A percentile compares a stretch with the other conserved stretches of the same genome.
These are phyloP conservation scores for Andrena dorsata DNA, from an alignment of 2,888 invertebrate genomes.

Conservation along the genomic window DNA sequence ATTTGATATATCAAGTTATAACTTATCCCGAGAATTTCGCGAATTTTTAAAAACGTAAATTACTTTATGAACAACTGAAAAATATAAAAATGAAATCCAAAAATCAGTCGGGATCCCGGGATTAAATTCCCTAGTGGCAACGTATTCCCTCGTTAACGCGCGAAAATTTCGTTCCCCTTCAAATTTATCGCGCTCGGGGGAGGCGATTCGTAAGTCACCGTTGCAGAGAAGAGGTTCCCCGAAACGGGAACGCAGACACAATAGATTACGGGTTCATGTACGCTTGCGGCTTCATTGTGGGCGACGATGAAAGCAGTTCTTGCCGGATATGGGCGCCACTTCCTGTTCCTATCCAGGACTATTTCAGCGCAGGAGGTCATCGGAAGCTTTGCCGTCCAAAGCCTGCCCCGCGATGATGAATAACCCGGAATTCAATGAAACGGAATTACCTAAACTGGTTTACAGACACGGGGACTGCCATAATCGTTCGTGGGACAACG, in stretches of 20 bases:
- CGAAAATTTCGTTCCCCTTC: constrained; percentile 40
- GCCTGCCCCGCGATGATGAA: constrained; percentile 23
- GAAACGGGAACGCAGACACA: constrained; percentile 68
- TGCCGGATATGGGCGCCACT: constrained; percentile 72
- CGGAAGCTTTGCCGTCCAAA: constrained; percentile 39
- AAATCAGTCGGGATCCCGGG: too few species aligned
- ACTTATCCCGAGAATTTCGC: too few species aligned
- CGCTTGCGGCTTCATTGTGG: constrained; percentile 69
- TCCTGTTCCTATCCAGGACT: constrained; percentile 62
- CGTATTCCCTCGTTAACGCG: constrained; percentile 23
- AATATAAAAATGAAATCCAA: too few species aligned
- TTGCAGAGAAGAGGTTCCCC: constrained; percentile 55
- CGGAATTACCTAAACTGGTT: constrained; percentile 35
- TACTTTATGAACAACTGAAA: too few species aligned
- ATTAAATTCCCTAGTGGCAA: too few species aligned
- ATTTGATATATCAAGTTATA: too few species aligned
- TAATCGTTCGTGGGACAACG: constrained; percentile 22
- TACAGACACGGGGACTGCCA: constrained; percentile 12
- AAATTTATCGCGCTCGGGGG: constrained; percentile 59
- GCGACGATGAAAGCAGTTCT: constrained; percentile 67
- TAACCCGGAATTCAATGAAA: constrained; percentile 4
- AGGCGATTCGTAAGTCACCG: constrained; percentile 42
- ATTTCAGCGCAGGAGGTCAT: constrained; percentile 60
- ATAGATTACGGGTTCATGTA: constrained; percentile 65
- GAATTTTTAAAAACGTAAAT: too few species aligned